Percentiles rank a stretch among this genome's conserved stretches.
These are phyloP conservation scores for Hycleus phaleratus DNA, from an alignment of 1,140 invertebrate genomes.

Conservation along the genomic window DNA sequence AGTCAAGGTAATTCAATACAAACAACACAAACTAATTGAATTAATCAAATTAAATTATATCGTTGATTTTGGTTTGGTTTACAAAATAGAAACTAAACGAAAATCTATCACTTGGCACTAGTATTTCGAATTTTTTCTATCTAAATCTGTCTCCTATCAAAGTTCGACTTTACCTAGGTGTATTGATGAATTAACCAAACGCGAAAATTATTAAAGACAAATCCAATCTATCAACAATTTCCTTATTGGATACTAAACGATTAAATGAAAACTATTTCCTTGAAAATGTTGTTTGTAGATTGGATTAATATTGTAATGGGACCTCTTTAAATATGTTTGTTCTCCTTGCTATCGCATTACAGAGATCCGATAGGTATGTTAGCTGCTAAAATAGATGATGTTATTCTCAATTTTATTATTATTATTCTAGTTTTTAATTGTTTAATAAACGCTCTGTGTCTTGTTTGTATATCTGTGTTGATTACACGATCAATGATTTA, in stretches of 20 bases:
- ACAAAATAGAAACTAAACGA: neutral
- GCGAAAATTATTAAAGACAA: no score
- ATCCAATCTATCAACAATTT: neutral
- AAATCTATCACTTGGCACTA: neutral
- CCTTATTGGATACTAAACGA: neutral
- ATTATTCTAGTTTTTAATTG: slow-evolving; percentile 14
- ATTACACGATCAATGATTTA: no score
- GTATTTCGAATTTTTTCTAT: neutral
- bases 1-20: slow-evolving; percentile 73
- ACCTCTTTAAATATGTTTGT: slow-evolving; percentile 23
- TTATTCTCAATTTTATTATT: slow-evolving; percentile 1
- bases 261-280: neutral
- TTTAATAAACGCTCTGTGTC: neutral
- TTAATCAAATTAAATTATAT: neutral
- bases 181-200: neutral
- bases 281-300: neutral
- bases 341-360: slow-evolving; percentile 34
- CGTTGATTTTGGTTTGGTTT: neutral
- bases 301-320: neutral
- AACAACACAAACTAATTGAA: neutral
- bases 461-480: neutral
- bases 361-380: slow-evolving; percentile 40
- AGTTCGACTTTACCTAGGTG: slow-evolving; percentile 37
- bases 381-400: slow-evolving; percentile 18
- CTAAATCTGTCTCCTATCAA: slow-evolving; percentile 8